Evolutionary conservation across 2,888 invertebrate species (phyloP).

Genomic region (Theretra japonica): DNA sequence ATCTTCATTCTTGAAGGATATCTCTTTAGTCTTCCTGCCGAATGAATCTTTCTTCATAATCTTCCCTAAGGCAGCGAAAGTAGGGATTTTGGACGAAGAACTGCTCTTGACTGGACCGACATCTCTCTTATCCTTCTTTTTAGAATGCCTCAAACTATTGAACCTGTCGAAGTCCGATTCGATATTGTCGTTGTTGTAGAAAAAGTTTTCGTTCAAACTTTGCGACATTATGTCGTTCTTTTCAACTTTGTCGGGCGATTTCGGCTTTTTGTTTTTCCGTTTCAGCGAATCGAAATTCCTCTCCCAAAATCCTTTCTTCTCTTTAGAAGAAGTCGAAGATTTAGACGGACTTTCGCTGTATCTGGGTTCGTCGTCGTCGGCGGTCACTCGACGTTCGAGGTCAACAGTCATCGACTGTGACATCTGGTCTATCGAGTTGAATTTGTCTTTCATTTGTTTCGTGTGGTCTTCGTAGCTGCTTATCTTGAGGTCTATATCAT

Average conservation of each 20-base stretch:
- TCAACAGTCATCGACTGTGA: constrained; percentile 82
- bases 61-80: constrained; percentile 78
- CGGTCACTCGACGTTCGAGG: constrained; percentile 69
- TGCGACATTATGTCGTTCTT: constrained; percentile 77
- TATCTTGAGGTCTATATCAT: constrained; percentile 71
- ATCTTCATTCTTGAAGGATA: constrained; percentile 58
- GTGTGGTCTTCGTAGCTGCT: constrained; percentile 73
- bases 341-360: constrained; percentile 73
- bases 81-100: constrained; percentile 80
- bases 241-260: constrained; percentile 70
- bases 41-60: constrained; percentile 81
- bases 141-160: constrained; percentile 75
- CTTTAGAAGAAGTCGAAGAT: constrained; percentile 72
- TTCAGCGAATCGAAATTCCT: constrained; percentile 81
- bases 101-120: constrained; percentile 70
- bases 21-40: constrained; percentile 66
- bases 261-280: constrained; percentile 73
- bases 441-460: constrained; percentile 75
- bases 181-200: constrained; percentile 78
- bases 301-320: constrained; percentile 84
- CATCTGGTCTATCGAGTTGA: constrained; percentile 82
- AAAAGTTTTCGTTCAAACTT: constrained; percentile 82
- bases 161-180: constrained; percentile 79
- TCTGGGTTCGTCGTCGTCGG: constrained; percentile 60
- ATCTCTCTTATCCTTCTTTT: constrained; percentile 70